Base-by-base conservation (phyloP, 2,888 invertebrate species). In the Iselma pallidipennis region DNA sequence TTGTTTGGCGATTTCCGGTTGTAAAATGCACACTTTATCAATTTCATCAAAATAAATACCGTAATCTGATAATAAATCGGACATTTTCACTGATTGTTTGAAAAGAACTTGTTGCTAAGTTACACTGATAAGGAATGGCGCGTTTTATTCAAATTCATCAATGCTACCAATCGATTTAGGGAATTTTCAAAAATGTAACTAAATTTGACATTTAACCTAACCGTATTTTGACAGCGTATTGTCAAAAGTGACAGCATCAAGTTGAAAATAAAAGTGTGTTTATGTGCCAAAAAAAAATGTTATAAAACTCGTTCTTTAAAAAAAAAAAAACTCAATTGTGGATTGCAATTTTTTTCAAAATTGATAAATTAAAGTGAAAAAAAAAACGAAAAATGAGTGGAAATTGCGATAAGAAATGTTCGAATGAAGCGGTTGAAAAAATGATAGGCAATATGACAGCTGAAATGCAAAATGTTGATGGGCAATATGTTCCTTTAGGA, bases 1-100 rank as follows among this genome's bases (percentile, higher is more conserved):
- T 80, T 95, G 91, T 72, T 89, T 89, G 10, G 91, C 84, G 42
- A 91, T 87, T 69, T 89, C 88, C 0, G 92, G 92, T 78, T 94
- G 90, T 60, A 94, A 82, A 59, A 93, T 88, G 50, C 92, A 84
- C 61, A 94, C 85, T 82, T 92, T 93, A 76, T 90, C 91, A 51
- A 94, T 87, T 80, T 97, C 96, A 79, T 97, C 96, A 68, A 96
- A 92, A 81, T 89, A 94, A 58, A 97, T 85, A 52, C 95, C 94
- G 58, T 88, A 87, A 78, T 89, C 91, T 63, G 87, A 84, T 65
- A 94, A 80, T 71, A 89, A 86, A 68, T 92, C 91, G 25, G 90
- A 84, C 92, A 92, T 92, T 76, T 75, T 68, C 33, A 45, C 29
- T 10, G 28, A 10, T 48, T 48, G 28, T 54, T 54, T 49, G 52